Evolutionary conservation across 2,888 invertebrate species (phyloP).

Genomic region (Pardosa pseudoannulata): DNA sequence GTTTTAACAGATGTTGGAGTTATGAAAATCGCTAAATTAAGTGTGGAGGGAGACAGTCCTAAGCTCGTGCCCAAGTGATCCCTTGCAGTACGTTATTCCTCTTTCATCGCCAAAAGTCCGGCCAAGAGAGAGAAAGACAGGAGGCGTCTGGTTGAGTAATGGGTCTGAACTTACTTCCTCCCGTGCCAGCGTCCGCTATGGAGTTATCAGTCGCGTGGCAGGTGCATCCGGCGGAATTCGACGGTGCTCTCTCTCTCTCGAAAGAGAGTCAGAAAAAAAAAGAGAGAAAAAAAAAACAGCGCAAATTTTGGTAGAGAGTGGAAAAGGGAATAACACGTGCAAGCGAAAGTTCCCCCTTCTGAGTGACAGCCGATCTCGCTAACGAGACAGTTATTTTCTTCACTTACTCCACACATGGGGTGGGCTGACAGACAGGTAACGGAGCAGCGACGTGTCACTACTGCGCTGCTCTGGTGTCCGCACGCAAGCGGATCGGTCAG

Average conservation of each 20-base stretch:
- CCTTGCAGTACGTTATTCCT: too few species aligned
- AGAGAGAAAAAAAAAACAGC: not conserved
- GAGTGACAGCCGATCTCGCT: not conserved
- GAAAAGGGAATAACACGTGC: not conserved
- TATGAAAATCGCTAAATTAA: too few species aligned
- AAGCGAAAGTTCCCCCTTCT: not conserved
- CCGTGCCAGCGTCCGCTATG: not conserved
- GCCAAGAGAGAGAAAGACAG: too few species aligned
- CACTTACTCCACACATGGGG: not conserved
- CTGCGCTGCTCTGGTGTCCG: too few species aligned
- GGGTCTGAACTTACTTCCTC: not conserved
- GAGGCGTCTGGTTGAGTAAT: too few species aligned
- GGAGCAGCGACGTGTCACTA: too few species aligned
- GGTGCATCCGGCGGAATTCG: conserved; percentile 58
- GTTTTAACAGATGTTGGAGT: too few species aligned
- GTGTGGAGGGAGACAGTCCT: too few species aligned
- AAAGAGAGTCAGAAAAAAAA: not conserved
- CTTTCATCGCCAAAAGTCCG: too few species aligned
- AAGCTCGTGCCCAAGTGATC: too few species aligned
- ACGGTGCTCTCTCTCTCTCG: not conserved
- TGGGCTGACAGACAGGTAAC: not conserved
- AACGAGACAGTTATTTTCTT: not conserved
- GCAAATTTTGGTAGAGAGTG: not conserved
- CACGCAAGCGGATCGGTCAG: too few species aligned
- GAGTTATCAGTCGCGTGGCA: conserved; percentile 69